Evolutionary conservation across 2,888 invertebrate species (phyloP).

Genomic region (Apamea monoglypha): DNA sequence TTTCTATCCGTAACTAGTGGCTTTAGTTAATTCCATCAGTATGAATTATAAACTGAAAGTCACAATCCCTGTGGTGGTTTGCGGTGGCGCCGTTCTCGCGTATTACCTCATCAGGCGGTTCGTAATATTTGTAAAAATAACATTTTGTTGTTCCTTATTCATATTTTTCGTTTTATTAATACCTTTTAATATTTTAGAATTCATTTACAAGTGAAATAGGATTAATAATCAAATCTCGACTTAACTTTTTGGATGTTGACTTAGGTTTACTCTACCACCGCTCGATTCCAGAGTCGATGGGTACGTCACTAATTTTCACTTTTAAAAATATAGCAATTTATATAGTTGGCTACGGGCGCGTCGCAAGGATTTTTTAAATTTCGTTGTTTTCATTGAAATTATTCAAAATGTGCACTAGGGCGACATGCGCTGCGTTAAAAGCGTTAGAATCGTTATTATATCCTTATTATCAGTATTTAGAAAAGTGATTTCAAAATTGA

Average conservation of each 20-base stretch:
- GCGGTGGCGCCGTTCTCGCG: conserved; percentile 88
- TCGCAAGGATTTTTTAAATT: conserved; percentile 34
- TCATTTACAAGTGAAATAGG: conserved; percentile 4
- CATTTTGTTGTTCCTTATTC: conserved; percentile 35
- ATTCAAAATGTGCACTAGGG: conserved; percentile 85
- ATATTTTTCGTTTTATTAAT: conserved; percentile 17
- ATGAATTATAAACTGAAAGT: conserved; percentile 89
- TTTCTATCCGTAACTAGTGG: conserved; percentile 62
- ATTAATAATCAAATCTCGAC: conserved; percentile 29
- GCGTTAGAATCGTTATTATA: conserved; percentile 81
- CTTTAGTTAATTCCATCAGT: conserved; percentile 73
- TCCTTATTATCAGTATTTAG: conserved; percentile 38
- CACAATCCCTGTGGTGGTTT: conserved; percentile 88
- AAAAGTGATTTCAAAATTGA: conserved; percentile 38
- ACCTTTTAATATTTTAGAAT: neutral
- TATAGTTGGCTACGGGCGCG: conserved; percentile 44
- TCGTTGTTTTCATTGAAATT: conserved; percentile 46
- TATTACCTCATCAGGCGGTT: conserved; percentile 90
- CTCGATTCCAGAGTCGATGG: conserved; percentile 74
- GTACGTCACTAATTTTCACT: conserved; percentile 80
- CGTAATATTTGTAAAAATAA: conserved; percentile 75
- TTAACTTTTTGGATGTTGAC: conserved; percentile 59
- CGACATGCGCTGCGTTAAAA: conserved; percentile 88
- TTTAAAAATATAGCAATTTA: conserved; percentile 65
- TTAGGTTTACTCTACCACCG: conserved; percentile 70